Base-by-base conservation (phyloP, 1,140 invertebrate genomes). In the Whitmania pigra region DNA sequence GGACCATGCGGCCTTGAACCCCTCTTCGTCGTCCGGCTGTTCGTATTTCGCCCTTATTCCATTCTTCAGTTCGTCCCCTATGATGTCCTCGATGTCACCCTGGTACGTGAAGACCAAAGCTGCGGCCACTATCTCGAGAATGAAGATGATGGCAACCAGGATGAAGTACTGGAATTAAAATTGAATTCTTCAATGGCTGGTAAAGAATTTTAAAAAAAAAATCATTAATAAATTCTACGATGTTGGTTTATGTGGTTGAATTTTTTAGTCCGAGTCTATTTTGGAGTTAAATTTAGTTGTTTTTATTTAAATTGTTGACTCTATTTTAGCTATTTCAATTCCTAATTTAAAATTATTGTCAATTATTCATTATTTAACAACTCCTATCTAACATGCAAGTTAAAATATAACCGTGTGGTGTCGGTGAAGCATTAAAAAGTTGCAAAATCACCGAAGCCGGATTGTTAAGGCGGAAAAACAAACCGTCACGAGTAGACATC, bases 401-500 rank as follows among this genome's bases (percentile, higher is more conserved):
- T 49, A 17, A 49, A 49, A 63, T 13, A 63, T 63, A 57, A 57
- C 2, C 25, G 9, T n/a, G 2, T 57, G 20, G 25, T n/a, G 54
- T 15, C 22, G 9, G 29, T 63, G 29, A 63, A 63, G 9, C 18
- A 20, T 11, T 25, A 6, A 63, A 63, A 1, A 63, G 9, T 13
- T 63, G 57, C 22, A 63, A 63, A 63, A 63, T 25, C 9, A 49
- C 15, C 13, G 0, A 13, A 49, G 43, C 11, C 22, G 6, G 13
- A 63, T 15, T 63, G 11, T 25, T 25, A 63, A 25, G 22, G 18
- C 22, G 22, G 57, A 63, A 63, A 63, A 63, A 63, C 22, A 63
- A 85, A 90, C 89, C 76, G 88, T 85, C 31, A 88, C 86, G 9
- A 97, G 85, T 85, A 93, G 87, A 81, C 90, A 92, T 76, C 89